Evolutionary conservation across 2,888 invertebrate genomes (phyloP), one percentile per base, ranked within the genome.

Genomic region (Machimus atricapillus): DNA sequence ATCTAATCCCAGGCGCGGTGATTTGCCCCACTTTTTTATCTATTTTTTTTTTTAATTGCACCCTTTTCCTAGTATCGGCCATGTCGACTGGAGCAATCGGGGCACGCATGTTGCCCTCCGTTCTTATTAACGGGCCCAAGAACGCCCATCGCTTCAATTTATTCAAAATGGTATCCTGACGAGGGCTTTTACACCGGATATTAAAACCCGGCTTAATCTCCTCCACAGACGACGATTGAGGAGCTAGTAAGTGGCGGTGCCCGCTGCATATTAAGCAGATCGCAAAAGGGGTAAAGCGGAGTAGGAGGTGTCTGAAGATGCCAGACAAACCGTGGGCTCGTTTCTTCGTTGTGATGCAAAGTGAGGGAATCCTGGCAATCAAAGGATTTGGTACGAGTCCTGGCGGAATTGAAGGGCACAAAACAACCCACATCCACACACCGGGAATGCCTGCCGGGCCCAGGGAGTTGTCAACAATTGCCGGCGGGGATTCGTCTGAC

Each of bases 151-250:
- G 27, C 16, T 43, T 19, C 74, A 83, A 87, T 87, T 83, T 87
- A 87, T 87, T 87, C 87, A 87, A 87, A 87, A 87, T 87, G 87
- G 87, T 87, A 76, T 83, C 77, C 74, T 79, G 78, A 31, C 40
- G 56, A 23, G 56, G 85, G 56, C 58, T 58, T 77, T 76, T 83
- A 14, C 14, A 77, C 87, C 87, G 87, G 87, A 87, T 87, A 87
- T 87, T 87, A 87, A 83, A 87, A 87, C 77, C 83, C 87, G 37
- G 43, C 46, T 52, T 83, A 76, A 77, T 76, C 74, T 82, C 83
- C 56, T 83, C 34, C 37, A 16, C 40, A 23, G 56, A 52, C 73
- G 56, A 52, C 73, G 12, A 82, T 76, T 76, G 56, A 77, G 81
- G 43, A 76, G 34, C 58, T 46, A 58, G 76, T 31, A 86, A 82